A percentile compares a stretch with the other conserved stretches of the same genome.
Conservation (phyloP, 2,888 invertebrate genomes). For the Graphium colonna region DNA sequence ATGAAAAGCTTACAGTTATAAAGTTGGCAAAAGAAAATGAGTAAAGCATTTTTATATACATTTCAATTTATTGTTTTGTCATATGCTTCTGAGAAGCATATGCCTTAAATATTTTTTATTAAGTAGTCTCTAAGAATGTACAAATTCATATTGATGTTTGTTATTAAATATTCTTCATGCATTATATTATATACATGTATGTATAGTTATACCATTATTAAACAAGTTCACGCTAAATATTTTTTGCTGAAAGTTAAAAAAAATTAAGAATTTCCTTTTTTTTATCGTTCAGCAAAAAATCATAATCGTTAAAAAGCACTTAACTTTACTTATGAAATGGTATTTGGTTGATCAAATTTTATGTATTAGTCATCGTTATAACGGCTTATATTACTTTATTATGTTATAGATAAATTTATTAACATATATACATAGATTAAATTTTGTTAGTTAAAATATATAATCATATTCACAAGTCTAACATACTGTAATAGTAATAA, state of each 20-base stretch:
- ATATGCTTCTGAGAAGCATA: constrained; percentile 64
- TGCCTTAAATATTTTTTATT: constrained; percentile 39
- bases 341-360: no score
- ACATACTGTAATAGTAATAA: constrained; percentile 28
- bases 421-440: background rate
- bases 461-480: constrained; percentile 12
- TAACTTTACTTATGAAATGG: background rate
- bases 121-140: constrained; percentile 43
- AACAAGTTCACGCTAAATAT: background rate
- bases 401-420: background rate
- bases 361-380: background rate
- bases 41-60: constrained; percentile 30
- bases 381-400: background rate
- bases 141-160: constrained; percentile 40
- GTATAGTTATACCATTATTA: constrained; percentile 27
- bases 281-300: no score
- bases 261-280: background rate
- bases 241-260: no score
- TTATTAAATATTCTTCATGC: constrained; percentile 25
- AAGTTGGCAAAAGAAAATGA: no score
- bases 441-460: constrained; percentile 14
- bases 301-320: no score
- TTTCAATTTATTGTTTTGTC: constrained; percentile 29
- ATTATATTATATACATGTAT: constrained; percentile 26
- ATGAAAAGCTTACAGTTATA: no score